These are phyloP conservation scores for Rhea pennata DNA, from an alignment of 2,113 vertebrate species.

Conservation along the genomic window DNA sequence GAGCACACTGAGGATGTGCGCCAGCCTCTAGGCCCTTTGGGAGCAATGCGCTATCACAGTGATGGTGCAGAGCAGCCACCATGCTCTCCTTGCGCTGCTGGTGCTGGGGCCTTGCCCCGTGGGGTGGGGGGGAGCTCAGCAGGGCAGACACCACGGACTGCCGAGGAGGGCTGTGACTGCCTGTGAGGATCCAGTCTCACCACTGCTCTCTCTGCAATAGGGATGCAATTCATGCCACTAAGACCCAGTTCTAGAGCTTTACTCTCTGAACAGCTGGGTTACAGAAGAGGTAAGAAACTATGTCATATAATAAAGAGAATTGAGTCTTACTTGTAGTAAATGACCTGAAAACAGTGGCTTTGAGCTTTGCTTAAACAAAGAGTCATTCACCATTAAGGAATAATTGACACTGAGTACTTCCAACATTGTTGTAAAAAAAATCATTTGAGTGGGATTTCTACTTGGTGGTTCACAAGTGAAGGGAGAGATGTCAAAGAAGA, in stretches of 20 bases:
- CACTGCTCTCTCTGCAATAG: background rate
- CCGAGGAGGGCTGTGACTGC: background rate
- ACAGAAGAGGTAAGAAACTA: background rate
- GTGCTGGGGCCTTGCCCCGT: background rate
- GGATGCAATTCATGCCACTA: background rate
- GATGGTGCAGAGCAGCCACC: background rate
- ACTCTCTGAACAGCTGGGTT: background rate
- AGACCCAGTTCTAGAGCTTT: background rate
- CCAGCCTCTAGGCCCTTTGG: background rate
- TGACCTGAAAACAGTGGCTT: background rate
- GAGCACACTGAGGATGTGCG: background rate
- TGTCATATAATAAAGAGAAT: background rate
- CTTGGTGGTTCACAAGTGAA: background rate
- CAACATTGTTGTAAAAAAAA: background rate
- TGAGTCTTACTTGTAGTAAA: background rate
- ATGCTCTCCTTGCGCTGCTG: background rate
- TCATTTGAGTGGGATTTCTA: background rate
- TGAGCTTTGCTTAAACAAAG: background rate
- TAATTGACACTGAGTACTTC: background rate
- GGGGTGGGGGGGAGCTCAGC: background rate
- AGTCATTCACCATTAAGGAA: background rate
- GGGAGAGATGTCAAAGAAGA: background rate
- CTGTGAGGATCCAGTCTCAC: background rate
- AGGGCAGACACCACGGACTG: background rate
- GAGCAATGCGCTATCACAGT: accelerated